phyloP scores from a whole-genome alignment of 2,797 vertebrate species.

The Aphelocoma californica region DNA sequence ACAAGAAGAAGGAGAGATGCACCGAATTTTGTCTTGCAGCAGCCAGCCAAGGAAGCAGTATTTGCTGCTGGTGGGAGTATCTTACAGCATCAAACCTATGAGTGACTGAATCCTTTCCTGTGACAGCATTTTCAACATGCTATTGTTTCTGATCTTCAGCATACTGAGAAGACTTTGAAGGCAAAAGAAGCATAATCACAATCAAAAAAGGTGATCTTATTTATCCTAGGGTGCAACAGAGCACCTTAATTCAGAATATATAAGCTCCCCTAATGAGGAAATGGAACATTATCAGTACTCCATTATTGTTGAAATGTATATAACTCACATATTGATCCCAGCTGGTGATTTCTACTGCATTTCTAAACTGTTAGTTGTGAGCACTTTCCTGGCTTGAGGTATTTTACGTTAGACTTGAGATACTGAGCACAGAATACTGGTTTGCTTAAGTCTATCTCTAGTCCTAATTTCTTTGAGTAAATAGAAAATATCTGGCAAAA shows the following conservation, averaged over 20 bases:
- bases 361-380: not conserved
- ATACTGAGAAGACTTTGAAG: not conserved
- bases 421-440: not conserved
- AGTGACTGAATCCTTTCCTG: not conserved
- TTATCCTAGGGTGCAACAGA: not conserved
- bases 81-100: not conserved
- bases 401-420: not conserved
- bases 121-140: not conserved
- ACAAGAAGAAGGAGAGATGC: not conserved
- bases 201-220: not conserved
- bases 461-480: not conserved
- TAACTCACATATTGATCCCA: not conserved
- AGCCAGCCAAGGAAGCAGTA: not conserved
- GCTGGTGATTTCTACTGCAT: not conserved
- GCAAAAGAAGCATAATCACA: not conserved
- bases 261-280: not conserved
- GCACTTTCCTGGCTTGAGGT: not conserved
- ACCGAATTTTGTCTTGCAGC: not conserved
- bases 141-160: not conserved
- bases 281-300: not conserved
- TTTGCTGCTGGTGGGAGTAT: not conserved
- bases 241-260: not conserved
- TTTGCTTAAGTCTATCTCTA: not conserved
- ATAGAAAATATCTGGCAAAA: not conserved
- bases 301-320: not conserved